Conservation (phyloP, 2,797 vertebrate genomes). For the Eulemur rubriventer region DNA sequence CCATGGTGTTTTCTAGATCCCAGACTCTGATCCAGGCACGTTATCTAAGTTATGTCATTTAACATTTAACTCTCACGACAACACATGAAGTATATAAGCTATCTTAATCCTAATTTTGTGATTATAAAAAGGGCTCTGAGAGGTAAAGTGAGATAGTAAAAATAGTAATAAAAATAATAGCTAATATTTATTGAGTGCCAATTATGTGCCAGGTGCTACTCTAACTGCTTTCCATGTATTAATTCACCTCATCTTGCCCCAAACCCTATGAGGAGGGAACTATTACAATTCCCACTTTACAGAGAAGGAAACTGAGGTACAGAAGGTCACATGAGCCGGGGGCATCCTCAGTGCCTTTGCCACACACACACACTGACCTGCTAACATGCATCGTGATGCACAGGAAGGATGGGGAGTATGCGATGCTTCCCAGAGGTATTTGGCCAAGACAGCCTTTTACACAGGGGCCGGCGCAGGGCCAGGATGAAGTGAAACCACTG, state of each 20-base stretch:
- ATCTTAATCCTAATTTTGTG: neutral
- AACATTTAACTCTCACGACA: neutral
- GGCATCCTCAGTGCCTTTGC: neutral
- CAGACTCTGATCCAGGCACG: neutral
- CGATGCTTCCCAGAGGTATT: fast-evolving
- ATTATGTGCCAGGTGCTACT: neutral
- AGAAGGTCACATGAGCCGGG: neutral
- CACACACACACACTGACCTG: neutral
- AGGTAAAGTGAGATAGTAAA: neutral
- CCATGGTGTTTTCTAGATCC: neutral
- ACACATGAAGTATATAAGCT: neutral
- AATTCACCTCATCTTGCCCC: neutral
- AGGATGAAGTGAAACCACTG: neutral
- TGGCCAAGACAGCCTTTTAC: neutral
- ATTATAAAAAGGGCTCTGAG: neutral
- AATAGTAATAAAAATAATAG: neutral
- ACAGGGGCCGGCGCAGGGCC: neutral
- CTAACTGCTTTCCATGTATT: neutral
- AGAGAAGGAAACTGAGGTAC: neutral
- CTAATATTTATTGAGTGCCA: neutral
- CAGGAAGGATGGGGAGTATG: neutral
- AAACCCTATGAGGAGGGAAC: neutral
- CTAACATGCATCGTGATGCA: fast-evolving
- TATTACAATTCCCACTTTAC: neutral
- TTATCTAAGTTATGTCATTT: neutral